Conservation (phyloP, 1,140 invertebrate genomes). For the Drosophila eugracilis region DNA sequence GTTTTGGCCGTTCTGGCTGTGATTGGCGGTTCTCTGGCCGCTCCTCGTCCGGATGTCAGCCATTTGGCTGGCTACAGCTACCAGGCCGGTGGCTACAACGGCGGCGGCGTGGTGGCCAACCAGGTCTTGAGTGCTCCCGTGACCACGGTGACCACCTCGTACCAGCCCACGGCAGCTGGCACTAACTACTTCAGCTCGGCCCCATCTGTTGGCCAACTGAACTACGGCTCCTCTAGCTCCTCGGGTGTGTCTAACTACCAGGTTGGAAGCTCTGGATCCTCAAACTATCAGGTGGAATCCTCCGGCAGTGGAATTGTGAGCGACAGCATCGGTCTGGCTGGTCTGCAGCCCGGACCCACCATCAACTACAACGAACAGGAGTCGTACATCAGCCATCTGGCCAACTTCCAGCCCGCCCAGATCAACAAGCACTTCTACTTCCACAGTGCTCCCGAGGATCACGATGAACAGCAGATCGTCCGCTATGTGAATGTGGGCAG, state of each 20-base stretch:
- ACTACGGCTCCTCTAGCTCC: constrained; percentile 23
- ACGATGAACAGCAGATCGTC: constrained; percentile 85
- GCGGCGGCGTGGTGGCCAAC: constrained; percentile 28
- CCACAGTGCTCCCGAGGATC: constrained; percentile 90
- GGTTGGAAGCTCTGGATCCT: background rate
- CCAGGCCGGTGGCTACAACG: constrained; percentile 55
- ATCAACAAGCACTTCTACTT: constrained; percentile 91
- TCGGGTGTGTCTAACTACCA: constrained; percentile 13
- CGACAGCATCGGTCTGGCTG: constrained; percentile 58
- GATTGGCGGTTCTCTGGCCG: constrained; percentile 33
- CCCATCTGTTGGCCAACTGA: constrained; percentile 56
- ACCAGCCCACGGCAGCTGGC: constrained; percentile 80
- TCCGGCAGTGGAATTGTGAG: constrained; percentile 3
- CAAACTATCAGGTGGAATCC: constrained; percentile 9
- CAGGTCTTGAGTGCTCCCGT: constrained; percentile 48
- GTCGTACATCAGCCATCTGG: constrained; percentile 83
- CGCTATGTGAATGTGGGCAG: constrained; percentile 85
- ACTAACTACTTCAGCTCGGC: constrained; percentile 67
- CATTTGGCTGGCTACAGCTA: constrained; percentile 67
- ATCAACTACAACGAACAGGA: constrained; percentile 85
- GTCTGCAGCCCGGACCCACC: constrained; percentile 56
- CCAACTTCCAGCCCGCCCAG: constrained; percentile 86
- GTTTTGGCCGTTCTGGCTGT: constrained; percentile 62
- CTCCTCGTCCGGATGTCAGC: constrained; percentile 75
- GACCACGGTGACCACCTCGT: constrained; percentile 59